Evolutionary conservation across 2,113 vertebrate genomes (phyloP).

Genomic region (Ailurus styani): DNA sequence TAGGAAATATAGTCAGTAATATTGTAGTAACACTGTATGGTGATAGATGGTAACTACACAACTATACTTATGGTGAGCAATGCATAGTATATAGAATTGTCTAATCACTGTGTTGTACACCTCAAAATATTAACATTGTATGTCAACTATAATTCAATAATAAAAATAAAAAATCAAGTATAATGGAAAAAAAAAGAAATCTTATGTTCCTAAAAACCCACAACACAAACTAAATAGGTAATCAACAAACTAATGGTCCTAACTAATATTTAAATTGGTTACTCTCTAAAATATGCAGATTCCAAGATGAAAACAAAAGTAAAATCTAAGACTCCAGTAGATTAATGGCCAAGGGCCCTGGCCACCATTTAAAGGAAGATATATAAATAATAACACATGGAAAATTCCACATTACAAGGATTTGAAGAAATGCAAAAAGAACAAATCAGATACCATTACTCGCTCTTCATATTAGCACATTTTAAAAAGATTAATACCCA

Average conservation of each 20-base stretch:
- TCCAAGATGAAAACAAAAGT: not conserved
- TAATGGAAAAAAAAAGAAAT: not conserved
- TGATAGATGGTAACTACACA: not conserved
- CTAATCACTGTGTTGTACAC: not conserved
- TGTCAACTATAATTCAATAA: not conserved
- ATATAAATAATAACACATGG: not conserved
- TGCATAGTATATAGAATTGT: not conserved
- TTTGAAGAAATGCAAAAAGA: slow-evolving; percentile 9
- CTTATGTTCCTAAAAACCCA: not conserved
- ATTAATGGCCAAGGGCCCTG: not conserved
- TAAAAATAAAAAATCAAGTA: not conserved
- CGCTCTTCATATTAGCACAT: slow-evolving; percentile 1
- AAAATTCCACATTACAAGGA: not conserved
- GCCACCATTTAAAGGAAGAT: not conserved
- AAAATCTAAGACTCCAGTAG: not conserved
- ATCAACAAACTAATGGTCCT: not conserved
- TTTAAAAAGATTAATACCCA: not conserved
- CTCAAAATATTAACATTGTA: not conserved
- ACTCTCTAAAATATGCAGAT: not conserved
- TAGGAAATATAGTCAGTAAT: not conserved
- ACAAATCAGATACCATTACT: not conserved
- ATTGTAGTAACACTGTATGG: not conserved
- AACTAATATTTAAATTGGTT: not conserved
- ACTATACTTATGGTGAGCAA: not conserved
- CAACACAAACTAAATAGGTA: not conserved